These are phyloP conservation scores for Notodonta ziczac DNA, from an alignment of 2,888 invertebrate species.

Conservation along the genomic window DNA sequence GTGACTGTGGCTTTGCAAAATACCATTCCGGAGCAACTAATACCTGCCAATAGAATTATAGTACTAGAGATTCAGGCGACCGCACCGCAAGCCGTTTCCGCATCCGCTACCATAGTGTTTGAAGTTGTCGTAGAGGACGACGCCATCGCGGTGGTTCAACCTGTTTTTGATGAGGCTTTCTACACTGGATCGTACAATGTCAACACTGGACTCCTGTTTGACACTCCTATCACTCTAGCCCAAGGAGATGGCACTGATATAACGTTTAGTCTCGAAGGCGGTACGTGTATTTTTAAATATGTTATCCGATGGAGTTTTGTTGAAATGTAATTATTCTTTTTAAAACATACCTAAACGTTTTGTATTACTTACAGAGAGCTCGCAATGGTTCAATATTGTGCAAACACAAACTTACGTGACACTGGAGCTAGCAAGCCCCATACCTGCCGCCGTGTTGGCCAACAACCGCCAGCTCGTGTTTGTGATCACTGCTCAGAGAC, in stretches of 20 bases:
- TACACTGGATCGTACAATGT: slow-evolving; percentile 45
- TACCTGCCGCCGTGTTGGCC: slow-evolving; percentile 33
- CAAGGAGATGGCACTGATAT: slow-evolving; percentile 42
- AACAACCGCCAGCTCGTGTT: slow-evolving; percentile 39
- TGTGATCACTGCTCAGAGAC: slow-evolving; percentile 29
- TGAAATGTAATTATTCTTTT: too few species aligned
- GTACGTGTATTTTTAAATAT: slow-evolving; percentile 12
- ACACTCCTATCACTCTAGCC: slow-evolving; percentile 33
- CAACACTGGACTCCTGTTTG: slow-evolving; percentile 31
- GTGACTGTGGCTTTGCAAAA: slow-evolving; percentile 22
- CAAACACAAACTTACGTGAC: slow-evolving; percentile 21
- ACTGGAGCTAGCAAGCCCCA: slow-evolving; percentile 19
- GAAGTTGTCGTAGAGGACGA: slow-evolving; percentile 26
- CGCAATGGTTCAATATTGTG: slow-evolving; percentile 34
- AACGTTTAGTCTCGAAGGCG: slow-evolving; percentile 40
- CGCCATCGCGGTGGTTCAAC: slow-evolving; percentile 7
- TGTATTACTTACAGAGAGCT: slow-evolving; percentile 9
- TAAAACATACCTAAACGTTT: too few species aligned
- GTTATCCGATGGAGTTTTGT: too few species aligned
- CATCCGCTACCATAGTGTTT: slow-evolving; percentile 46
- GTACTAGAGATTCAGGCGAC: slow-evolving; percentile 43
- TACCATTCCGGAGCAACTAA: slow-evolving; percentile 38
- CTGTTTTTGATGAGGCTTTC: slow-evolving; percentile 28
- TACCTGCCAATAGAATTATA: slow-evolving; percentile 41
- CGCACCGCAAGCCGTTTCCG: slow-evolving; percentile 32